Percentiles rank a stretch among this genome's conserved stretches.
Conservation (phyloP, 2,888 invertebrate genomes). For the Mesorhabditis spiculigera region DNA sequence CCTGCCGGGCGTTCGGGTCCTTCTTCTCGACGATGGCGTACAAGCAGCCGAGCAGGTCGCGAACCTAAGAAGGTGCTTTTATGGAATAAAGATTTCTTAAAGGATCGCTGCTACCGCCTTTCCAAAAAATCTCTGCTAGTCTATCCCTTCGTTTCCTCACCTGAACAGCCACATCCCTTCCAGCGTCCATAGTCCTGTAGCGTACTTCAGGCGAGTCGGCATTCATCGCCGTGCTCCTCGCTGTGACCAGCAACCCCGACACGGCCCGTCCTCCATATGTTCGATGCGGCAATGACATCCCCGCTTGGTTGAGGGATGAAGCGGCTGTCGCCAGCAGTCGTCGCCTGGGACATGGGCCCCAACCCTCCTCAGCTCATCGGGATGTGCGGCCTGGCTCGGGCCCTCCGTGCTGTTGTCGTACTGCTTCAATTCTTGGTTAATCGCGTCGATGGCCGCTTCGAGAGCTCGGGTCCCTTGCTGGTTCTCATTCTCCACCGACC, state of each 20-base stretch:
- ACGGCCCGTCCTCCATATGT: constrained; percentile 74
- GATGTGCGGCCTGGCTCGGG: constrained; percentile 68
- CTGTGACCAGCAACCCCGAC: constrained; percentile 80
- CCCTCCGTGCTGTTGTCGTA: constrained; percentile 65
- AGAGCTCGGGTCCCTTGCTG: constrained; percentile 91
- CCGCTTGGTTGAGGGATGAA: constrained; percentile 80
- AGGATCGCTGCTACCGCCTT: neutral
- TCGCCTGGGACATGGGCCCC: constrained; percentile 86
- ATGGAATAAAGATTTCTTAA: neutral
- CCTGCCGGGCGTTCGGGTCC: constrained; percentile 14
- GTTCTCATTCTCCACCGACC: constrained; percentile 97
- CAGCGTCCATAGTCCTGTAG: constrained; percentile 74
- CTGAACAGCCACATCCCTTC: constrained; percentile 75
- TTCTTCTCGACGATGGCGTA: constrained; percentile 64
- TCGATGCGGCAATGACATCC: constrained; percentile 90
- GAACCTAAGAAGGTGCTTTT: constrained; percentile 67
- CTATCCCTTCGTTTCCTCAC: constrained; percentile 10
- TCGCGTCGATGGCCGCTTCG: constrained; percentile 95
- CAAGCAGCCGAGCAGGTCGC: constrained; percentile 80
- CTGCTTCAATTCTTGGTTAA: constrained; percentile 81
- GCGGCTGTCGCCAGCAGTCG: constrained; percentile 69
- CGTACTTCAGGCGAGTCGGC: constrained; percentile 79
- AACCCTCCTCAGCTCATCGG: constrained; percentile 87
- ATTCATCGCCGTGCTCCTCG: constrained; percentile 73
- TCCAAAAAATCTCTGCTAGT: neutral